Percentiles rank a stretch among this genome's conserved stretches.
Conservation (phyloP, 2,888 invertebrate species). For the Anthoptus insignis region DNA sequence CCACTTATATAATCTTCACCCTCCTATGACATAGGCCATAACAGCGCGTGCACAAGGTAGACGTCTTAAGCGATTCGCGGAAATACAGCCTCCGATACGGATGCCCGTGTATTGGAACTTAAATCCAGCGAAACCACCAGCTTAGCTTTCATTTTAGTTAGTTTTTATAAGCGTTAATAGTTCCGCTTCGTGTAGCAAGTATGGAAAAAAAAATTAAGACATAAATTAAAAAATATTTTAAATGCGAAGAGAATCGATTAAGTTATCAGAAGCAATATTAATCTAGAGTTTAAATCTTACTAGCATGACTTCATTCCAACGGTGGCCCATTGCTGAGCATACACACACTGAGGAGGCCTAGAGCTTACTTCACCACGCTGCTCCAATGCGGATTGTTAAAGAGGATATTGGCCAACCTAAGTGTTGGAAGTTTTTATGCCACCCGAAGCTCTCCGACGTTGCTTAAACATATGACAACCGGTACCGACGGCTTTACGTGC, state of each 20-base stretch:
- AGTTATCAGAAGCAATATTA: background rate
- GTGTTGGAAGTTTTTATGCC: too few species aligned
- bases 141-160: constrained; percentile 1
- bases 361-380: too few species aligned
- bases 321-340: too few species aligned
- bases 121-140: constrained; percentile 9
- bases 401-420: too few species aligned
- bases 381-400: too few species aligned
- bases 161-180: background rate
- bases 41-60: constrained; percentile 22
- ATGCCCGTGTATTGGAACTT: constrained; percentile 1
- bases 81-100: constrained; percentile 22
- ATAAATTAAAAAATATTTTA: background rate
- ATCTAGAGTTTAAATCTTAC: too few species aligned
- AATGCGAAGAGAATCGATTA: background rate
- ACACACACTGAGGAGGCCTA: too few species aligned
- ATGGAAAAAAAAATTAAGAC: background rate
- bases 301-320: too few species aligned
- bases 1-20: background rate
- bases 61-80: constrained; percentile 20
- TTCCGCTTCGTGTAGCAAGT: constrained; percentile 1
- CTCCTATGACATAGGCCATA: background rate
- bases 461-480: too few species aligned
- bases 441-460: too few species aligned
- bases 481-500: too few species aligned